A percentile compares a stretch with the other conserved stretches of the same genome.
Evolutionary conservation across 2,113 vertebrate genomes (phyloP).

Genomic region (Tylochromis polylepis): DNA sequence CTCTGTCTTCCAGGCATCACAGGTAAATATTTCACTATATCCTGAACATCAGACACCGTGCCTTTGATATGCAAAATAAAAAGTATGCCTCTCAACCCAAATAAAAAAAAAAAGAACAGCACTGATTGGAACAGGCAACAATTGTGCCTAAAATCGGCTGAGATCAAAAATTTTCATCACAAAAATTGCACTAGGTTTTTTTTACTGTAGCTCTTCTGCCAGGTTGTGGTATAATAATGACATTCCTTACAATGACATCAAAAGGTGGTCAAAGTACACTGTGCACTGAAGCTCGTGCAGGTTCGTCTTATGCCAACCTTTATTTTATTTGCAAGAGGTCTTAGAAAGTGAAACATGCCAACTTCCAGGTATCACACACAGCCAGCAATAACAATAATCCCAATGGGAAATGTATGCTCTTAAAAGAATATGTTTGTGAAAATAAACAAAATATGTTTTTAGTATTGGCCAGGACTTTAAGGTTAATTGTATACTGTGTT

Average conservation of each 20-base stretch:
- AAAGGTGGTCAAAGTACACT: background rate
- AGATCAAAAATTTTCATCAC: background rate
- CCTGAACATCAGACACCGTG: conserved; percentile 27
- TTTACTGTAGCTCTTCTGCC: background rate
- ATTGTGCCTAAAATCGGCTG: background rate
- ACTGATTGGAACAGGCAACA: background rate
- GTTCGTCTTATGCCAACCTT: background rate
- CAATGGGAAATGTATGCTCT: background rate
- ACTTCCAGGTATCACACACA: fast-evolving
- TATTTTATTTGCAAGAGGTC: background rate
- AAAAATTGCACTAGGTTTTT: background rate
- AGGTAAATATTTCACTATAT: conserved; percentile 47
- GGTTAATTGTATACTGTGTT: background rate
- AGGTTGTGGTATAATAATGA: background rate
- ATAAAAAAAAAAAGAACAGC: conserved; percentile 12
- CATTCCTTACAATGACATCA: background rate
- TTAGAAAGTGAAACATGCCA: background rate
- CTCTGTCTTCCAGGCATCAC: conserved; percentile 30
- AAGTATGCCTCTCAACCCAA: conserved; percentile 15
- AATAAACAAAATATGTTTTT: background rate
- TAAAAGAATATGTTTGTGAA: background rate
- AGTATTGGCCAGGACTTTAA: background rate
- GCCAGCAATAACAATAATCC: background rate
- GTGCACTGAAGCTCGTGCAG: background rate
- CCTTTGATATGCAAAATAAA: conserved; percentile 54